Base-by-base conservation (phyloP, 2,113 vertebrate species). In the Conger conger region DNA sequence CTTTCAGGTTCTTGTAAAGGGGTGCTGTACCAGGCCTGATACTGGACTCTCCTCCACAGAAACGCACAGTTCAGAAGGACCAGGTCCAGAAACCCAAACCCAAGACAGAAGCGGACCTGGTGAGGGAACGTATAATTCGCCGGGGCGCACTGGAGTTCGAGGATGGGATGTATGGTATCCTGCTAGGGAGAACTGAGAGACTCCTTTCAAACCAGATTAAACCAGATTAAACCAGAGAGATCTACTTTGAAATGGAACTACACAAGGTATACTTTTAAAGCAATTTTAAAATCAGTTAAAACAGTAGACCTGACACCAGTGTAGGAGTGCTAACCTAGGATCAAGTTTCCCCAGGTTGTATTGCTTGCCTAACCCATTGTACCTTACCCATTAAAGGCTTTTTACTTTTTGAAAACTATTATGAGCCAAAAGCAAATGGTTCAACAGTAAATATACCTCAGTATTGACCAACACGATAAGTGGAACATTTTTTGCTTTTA, bases 151-250 rank as follows among this genome's bases (percentile, higher is more conserved):
- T 97, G 27, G 96, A 97, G 87, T 97, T 97, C 89, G 90, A 96
- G 63, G 96, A 97, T 3, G 96, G 96, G 91, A 97, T 97, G 96
- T 97, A 96, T 85, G 96, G 96, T 97, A 97, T 97, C 96, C 96
- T 97, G 93, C 53, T 35, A 38, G 23, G 40, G 50, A 8, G 79
- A 2, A 3, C 18, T 9, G 18, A 40, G 79, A 80, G 23, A 60
- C 57, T 8, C 18, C 54, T 63, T 27, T 63, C 57, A 63, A 63
- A 23, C 50, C 50, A 53, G 16, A 53, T 9, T 7, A 53, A 16
- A 53, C 18, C 57, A 63, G 27, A 63, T 63, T 63, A 27, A 3
- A 63, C 2, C 4, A 63, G 57, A 63, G 57, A 63, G 57, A 27
- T 4, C 18, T 63, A 23, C 18, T 63, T 63, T 63, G 57, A 63